phyloP scores from a whole-genome alignment of 2,888 invertebrate species.

The Dynastes tityus region DNA sequence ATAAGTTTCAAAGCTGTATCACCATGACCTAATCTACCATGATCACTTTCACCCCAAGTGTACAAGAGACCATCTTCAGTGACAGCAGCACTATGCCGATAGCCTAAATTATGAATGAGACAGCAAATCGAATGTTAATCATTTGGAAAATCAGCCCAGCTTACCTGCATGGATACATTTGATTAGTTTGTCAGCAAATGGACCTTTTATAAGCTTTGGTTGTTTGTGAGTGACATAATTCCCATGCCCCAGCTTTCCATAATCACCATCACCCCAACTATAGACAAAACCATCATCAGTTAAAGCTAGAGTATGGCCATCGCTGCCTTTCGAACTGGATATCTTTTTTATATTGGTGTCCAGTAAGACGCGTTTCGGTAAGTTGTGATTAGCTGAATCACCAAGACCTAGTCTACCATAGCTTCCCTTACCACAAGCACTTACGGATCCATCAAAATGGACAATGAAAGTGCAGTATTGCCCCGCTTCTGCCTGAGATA shows the following conservation, averaged over 20 bases:
- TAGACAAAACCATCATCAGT: slow-evolving; percentile 73
- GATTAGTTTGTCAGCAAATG: slow-evolving; percentile 71
- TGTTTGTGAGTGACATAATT: slow-evolving; percentile 72
- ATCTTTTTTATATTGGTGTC: slow-evolving; percentile 72
- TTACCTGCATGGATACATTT: slow-evolving; percentile 73
- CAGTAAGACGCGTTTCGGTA: slow-evolving; percentile 73
- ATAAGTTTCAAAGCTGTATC: slow-evolving; percentile 74
- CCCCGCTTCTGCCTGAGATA: slow-evolving; percentile 74
- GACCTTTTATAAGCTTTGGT: slow-evolving; percentile 73
- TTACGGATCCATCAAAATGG: slow-evolving; percentile 74
- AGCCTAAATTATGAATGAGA: slow-evolving; percentile 65
- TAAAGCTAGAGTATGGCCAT: slow-evolving; percentile 74
- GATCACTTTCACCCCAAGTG: slow-evolving; percentile 76
- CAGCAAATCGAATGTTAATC: background rate
- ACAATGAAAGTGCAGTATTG: slow-evolving; percentile 78
- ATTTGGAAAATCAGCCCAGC: background rate
- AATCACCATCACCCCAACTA: slow-evolving; percentile 77
- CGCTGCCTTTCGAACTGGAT: slow-evolving; percentile 75
- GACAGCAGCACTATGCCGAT: slow-evolving; percentile 75
- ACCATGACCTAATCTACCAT: slow-evolving; percentile 75
- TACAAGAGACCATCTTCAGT: slow-evolving; percentile 74
- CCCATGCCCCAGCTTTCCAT: slow-evolving; percentile 75
- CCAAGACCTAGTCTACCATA: slow-evolving; percentile 78
- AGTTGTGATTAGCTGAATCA: slow-evolving; percentile 75
- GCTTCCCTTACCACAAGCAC: slow-evolving; percentile 78